phyloP scores from a whole-genome alignment of 2,113 vertebrate species.

The Archocentrus centrarchus region DNA sequence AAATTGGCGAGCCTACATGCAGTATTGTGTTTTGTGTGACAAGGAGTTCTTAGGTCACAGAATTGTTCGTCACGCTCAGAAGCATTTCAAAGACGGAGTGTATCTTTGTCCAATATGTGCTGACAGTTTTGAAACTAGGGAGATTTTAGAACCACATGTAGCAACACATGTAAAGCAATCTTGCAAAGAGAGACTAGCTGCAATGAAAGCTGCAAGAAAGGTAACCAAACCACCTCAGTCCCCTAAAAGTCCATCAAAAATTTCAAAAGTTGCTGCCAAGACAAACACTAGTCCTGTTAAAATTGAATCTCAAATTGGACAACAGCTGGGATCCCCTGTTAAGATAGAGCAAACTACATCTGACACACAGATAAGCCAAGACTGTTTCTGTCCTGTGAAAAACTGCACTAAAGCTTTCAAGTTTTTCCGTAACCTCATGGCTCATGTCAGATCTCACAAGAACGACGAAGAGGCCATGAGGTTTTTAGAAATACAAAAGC shows the following conservation, averaged over 20 bases:
- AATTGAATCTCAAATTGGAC: conserved; percentile 80
- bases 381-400: conserved; percentile 95
- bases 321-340: conserved; percentile 82
- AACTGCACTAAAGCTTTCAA: conserved; percentile 98
- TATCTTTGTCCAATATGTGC: conserved; percentile 98
- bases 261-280: conserved; percentile 82
- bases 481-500: conserved; percentile 98
- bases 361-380: conserved; percentile 88
- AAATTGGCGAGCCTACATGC: conserved; percentile 99
- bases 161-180: conserved; percentile 97
- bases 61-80: conserved; percentile 97
- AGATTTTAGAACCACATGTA: conserved; percentile 96
- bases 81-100: conserved; percentile 96
- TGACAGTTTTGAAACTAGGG: conserved; percentile 93
- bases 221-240: conserved; percentile 74
- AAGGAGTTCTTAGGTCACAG: conserved; percentile 98
- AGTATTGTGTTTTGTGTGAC: conserved; percentile 98
- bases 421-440: conserved; percentile 98
- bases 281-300: conserved; percentile 68
- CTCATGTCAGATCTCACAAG: conserved; percentile 94
- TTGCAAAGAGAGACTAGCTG: conserved; percentile 95
- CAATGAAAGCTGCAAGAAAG: conserved; percentile 93
- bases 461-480: conserved; percentile 96
- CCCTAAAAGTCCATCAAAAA: conserved; percentile 73
- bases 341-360: conserved; percentile 87